Evolutionary conservation across 2,113 vertebrate genomes (phyloP).

Genomic region (Egretta garzetta): DNA sequence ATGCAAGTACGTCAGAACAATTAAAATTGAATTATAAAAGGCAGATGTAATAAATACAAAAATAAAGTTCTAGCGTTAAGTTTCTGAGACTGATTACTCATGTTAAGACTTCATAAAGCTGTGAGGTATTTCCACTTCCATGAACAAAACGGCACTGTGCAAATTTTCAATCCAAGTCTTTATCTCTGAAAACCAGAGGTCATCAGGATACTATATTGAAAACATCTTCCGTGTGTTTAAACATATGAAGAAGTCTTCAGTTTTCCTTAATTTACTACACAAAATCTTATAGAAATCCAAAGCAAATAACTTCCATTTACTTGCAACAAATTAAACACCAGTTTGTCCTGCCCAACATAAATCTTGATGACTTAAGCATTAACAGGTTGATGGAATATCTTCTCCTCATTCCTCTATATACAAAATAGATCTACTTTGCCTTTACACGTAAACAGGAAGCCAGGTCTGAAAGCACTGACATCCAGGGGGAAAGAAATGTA

Average conservation of each 20-base stretch:
- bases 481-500: not conserved
- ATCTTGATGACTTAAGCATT: not conserved
- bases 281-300: not conserved
- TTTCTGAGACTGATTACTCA: not conserved
- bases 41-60: not conserved
- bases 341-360: not conserved
- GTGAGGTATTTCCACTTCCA: slow-evolving; percentile 35
- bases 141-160: not conserved
- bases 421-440: not conserved
- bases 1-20: not conserved
- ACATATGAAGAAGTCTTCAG: not conserved
- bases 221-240: not conserved
- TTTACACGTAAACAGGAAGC: not conserved
- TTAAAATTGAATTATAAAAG: not conserved
- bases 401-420: not conserved
- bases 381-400: not conserved
- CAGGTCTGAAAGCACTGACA: not conserved
- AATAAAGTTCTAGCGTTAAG: not conserved
- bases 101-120: not conserved
- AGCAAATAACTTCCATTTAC: not conserved
- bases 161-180: not conserved
- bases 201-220: not conserved
- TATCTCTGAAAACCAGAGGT: not conserved
- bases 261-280: not conserved
- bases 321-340: not conserved